Percentiles rank a stretch among this genome's conserved stretches.
phyloP scores from a whole-genome alignment of 2,797 vertebrate species.

The Todus mexicanus region DNA sequence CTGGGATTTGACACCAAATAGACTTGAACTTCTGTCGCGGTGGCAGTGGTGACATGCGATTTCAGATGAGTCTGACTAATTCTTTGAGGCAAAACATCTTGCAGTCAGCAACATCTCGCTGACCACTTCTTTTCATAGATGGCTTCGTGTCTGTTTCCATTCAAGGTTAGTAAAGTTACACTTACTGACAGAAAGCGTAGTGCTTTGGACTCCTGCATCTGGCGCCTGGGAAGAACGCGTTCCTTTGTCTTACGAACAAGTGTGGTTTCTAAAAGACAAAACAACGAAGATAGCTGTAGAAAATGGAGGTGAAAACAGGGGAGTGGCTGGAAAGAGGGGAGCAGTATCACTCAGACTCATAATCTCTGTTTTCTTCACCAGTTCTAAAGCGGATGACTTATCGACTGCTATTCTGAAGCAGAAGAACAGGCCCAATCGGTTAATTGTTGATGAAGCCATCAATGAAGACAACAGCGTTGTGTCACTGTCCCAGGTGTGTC shows the following conservation, averaged over 20 bases:
- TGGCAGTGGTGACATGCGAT: neutral
- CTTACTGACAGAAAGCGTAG: neutral
- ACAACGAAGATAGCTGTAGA: neutral
- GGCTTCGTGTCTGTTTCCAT: neutral
- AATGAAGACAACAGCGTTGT: constrained; percentile 99
- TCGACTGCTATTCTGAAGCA: constrained; percentile 99
- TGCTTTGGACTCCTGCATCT: neutral
- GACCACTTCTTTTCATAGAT: neutral
- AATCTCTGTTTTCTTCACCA: constrained; percentile 56
- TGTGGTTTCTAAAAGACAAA: neutral
- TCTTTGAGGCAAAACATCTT: constrained; percentile 28
- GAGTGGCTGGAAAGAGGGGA: neutral
- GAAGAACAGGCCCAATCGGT: constrained; percentile 96
- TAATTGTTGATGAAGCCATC: constrained; percentile 98
- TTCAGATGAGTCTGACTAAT: constrained; percentile 18
- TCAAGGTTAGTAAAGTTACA: neutral
- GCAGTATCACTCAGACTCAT: neutral
- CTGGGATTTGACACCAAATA: constrained; percentile 20
- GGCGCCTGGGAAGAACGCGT: neutral
- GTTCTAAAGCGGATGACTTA: constrained; percentile 96
- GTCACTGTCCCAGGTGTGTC: constrained; percentile 90
- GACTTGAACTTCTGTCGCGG: constrained; percentile 6
- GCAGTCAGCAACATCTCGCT: constrained; percentile 38
- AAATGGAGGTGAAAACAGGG: neutral
- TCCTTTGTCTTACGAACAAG: neutral